Conservation (phyloP, 2,113 vertebrate genomes). For the Colius striatus region DNA sequence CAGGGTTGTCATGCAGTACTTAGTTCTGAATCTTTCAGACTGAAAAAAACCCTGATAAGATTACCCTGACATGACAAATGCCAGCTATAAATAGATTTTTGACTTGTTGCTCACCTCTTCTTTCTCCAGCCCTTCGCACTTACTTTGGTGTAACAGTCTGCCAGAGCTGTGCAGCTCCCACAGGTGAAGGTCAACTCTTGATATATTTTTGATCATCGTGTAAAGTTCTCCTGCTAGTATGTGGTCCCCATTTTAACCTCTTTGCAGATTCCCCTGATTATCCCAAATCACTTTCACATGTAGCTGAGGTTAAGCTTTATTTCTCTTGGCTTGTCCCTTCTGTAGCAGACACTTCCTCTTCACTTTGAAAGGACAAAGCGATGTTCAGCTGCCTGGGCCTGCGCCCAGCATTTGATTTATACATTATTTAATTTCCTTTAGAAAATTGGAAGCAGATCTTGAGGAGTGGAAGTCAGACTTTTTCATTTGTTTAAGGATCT, state of each 20-base stretch:
- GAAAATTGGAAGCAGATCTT: conserved; percentile 86
- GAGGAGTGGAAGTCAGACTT: conserved; percentile 81
- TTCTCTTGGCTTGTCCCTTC: conserved; percentile 88
- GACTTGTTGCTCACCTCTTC: conserved; percentile 11
- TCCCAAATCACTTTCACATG: conserved; percentile 91
- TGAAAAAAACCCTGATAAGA: conserved; percentile 8
- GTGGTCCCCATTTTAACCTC: conserved; percentile 77
- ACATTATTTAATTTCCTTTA: conserved; percentile 93
- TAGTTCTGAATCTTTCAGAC: background rate
- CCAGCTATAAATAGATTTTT: conserved; percentile 40
- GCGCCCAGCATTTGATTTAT: conserved; percentile 85
- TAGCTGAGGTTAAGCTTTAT: conserved; percentile 87
- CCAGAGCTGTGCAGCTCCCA: background rate
- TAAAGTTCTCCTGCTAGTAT: conserved; percentile 73
- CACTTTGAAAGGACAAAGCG: conserved; percentile 86
- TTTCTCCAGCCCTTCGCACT: background rate
- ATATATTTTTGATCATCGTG: conserved; percentile 41
- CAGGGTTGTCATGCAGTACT: conserved; percentile 3
- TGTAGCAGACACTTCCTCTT: conserved; percentile 87
- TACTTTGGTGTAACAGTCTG: background rate
- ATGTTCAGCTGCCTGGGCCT: conserved; percentile 86
- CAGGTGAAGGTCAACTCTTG: conserved; percentile 56
- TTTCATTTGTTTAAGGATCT: conserved; percentile 83
- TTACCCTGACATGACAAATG: conserved; percentile 17
- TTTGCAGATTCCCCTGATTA: conserved; percentile 80